A percentile compares a stretch with the other conserved stretches of the same genome.
Conservation (phyloP, 1,140 invertebrate genomes). For the Listronotus oregonensis region DNA sequence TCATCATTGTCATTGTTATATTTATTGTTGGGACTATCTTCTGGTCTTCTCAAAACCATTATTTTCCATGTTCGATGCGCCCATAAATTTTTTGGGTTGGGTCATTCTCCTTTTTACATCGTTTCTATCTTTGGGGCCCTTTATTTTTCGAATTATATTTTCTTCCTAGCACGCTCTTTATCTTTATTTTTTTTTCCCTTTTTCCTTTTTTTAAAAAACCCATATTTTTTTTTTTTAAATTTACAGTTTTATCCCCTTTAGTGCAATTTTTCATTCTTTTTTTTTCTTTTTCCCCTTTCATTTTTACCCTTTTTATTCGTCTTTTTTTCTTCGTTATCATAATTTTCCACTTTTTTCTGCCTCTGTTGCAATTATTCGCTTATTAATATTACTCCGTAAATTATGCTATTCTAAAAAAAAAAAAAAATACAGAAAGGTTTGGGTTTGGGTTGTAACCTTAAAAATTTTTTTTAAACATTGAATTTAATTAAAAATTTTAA, state of each 20-base stretch:
- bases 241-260: background rate
- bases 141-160: background rate
- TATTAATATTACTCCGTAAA: background rate
- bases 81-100: slow-evolving; percentile 22
- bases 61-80: slow-evolving; percentile 33
- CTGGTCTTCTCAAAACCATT: slow-evolving; percentile 23
- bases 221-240: background rate
- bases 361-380: background rate
- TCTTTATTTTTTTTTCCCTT: background rate
- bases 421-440: too few relatives aligned
- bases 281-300: background rate
- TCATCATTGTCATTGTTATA: background rate
- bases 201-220: background rate
- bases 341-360: slow-evolving; percentile 1
- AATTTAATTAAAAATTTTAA: too few relatives aligned
- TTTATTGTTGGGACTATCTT: background rate
- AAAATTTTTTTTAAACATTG: too few relatives aligned
- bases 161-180: background rate
- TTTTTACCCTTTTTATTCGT: background rate
- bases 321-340: background rate
- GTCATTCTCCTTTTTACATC: background rate
- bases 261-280: background rate
- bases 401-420: background rate
- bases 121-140: background rate
- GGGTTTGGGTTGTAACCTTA: too few relatives aligned